Conservation (phyloP, 2,113 vertebrate species). For the Lampris incognitus region DNA sequence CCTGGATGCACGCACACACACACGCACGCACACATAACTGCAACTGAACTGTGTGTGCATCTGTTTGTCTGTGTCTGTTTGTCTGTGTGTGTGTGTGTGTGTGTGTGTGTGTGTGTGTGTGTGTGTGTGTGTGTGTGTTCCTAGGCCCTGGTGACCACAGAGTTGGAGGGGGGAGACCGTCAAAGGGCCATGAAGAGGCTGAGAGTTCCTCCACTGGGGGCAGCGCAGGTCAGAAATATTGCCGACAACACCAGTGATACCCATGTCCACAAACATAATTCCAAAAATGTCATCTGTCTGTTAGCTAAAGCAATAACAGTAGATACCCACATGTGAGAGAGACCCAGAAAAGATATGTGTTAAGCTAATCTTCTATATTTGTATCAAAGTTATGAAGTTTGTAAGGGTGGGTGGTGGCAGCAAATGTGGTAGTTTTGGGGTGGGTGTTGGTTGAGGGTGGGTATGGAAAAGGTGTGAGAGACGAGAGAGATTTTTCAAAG, state of each 20-base stretch:
- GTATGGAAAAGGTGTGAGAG: slow-evolving; percentile 33
- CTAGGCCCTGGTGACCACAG: slow-evolving; percentile 94
- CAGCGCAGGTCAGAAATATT: slow-evolving; percentile 90
- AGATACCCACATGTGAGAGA: no score
- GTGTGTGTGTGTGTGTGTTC: slow-evolving; percentile 23
- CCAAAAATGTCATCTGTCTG: no score
- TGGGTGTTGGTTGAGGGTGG: not conserved
- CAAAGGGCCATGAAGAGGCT: slow-evolving; percentile 99
- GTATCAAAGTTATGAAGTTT: no score
- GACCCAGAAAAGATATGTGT: no score
- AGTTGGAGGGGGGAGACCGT: slow-evolving; percentile 97
- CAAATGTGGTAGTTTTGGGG: no score
- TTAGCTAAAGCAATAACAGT: no score
- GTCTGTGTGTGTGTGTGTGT: not conserved
- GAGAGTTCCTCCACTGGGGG: slow-evolving; percentile 96
- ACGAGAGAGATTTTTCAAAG: not conserved
- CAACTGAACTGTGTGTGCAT: not conserved
- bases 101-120: slow-evolving; percentile 1
- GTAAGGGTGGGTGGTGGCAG: not conserved
- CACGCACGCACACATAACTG: no score
- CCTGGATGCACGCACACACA: no score
- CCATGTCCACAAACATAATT: not conserved
- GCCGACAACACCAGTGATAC: not conserved
- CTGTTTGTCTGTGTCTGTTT: not conserved
- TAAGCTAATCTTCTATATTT: no score